A percentile compares a stretch with the other conserved stretches of the same genome.
Evolutionary conservation across 2,113 vertebrate genomes (phyloP).

Genomic region (Lepus europaeus): DNA sequence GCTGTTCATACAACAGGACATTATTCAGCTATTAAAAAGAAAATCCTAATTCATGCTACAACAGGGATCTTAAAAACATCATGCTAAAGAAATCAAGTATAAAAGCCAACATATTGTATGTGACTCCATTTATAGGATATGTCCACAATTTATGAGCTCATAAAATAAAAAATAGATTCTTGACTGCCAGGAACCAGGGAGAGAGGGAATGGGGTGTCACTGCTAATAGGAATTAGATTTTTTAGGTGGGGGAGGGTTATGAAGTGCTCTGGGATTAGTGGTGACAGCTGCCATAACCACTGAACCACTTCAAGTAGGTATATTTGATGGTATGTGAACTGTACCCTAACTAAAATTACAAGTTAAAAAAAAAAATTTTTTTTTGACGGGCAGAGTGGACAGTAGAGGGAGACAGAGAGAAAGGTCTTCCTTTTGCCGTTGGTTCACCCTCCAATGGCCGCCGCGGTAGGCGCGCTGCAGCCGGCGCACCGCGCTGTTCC

Average conservation of each 20-base stretch:
- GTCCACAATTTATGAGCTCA: not conserved
- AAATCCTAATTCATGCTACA: not conserved
- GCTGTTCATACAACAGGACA: not conserved
- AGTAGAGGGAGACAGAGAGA: no score
- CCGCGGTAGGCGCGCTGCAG: no score
- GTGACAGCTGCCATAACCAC: not conserved
- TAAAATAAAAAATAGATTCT: not conserved
- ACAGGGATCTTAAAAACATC: not conserved
- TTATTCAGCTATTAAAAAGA: not conserved
- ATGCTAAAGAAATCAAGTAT: not conserved
- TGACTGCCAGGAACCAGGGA: not conserved
- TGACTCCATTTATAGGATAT: conserved; percentile 16
- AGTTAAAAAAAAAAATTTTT: not conserved
- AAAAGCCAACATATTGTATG: not conserved
- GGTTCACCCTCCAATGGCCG: no score
- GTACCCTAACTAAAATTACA: conserved; percentile 42
- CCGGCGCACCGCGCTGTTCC: no score
- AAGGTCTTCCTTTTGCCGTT: no score
- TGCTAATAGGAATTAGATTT: not conserved
- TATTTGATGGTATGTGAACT: conserved; percentile 17
- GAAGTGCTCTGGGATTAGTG: conserved; percentile 46
- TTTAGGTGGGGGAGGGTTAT: not conserved
- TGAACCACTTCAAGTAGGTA: not conserved
- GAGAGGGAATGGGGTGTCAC: not conserved
- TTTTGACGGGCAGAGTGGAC: no score